Percentiles rank a stretch among this genome's conserved stretches.
Evolutionary conservation across 2,797 vertebrate species (phyloP).

Genomic region (Tenualosa ilisha): DNA sequence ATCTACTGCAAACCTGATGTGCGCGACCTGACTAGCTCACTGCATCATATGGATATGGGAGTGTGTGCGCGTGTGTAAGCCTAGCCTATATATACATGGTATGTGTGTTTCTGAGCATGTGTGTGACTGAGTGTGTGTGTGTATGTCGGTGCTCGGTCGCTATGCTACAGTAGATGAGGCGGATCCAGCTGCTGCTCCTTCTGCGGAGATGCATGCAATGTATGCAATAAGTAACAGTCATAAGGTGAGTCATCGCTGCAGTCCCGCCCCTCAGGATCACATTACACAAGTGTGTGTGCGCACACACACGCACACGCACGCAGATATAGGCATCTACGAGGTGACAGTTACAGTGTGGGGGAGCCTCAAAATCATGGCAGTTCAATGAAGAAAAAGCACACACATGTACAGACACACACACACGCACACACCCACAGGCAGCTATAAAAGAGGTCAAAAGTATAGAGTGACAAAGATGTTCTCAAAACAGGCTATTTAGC

Average conservation of each 20-base stretch:
- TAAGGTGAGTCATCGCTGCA: neutral
- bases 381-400: neutral
- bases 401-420: neutral
- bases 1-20: neutral
- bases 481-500: conserved; percentile 25
- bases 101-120: neutral
- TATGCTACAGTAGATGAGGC: too few species aligned
- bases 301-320: neutral
- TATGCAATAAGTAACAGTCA: neutral
- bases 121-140: neutral
- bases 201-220: neutral
- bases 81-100: too few species aligned
- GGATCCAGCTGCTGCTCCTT: neutral
- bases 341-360: neutral
- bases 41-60: too few species aligned
- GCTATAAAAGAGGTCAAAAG: neutral
- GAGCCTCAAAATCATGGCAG: neutral
- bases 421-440: neutral
- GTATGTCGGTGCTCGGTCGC: neutral
- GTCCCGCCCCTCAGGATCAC: neutral
- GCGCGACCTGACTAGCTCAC: too few species aligned
- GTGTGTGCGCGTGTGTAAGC: neutral
- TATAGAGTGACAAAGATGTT: conserved; percentile 21
- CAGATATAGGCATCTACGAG: too few species aligned
- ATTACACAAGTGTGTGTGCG: neutral